Conservation (phyloP, 2,113 vertebrate genomes). For the Sinosuthora webbiana region DNA sequence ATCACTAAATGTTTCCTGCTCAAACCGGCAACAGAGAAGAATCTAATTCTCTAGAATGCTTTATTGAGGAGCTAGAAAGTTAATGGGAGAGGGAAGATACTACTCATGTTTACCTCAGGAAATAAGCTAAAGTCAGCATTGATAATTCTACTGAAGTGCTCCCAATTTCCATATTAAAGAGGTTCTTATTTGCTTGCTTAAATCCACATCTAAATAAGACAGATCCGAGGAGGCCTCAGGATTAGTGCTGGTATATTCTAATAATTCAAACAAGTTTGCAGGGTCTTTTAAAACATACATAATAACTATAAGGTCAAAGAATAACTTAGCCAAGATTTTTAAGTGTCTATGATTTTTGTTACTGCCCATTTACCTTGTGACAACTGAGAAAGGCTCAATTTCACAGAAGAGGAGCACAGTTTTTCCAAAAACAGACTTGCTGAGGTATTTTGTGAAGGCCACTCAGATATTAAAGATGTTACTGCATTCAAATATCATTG, state of each 20-base stretch:
- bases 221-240: neutral
- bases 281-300: neutral
- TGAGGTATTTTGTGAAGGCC: neutral
- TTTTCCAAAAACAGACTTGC: neutral
- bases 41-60: neutral
- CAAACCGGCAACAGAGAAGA: neutral
- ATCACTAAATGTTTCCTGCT: conserved; percentile 13
- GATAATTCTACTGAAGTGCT: neutral
- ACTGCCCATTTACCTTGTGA: neutral
- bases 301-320: neutral
- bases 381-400: neutral
- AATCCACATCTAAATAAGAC: neutral
- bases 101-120: neutral
- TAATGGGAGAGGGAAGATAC: neutral
- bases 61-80: neutral
- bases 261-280: neutral
- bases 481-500: neutral
- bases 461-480: neutral
- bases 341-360: neutral
- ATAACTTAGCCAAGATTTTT: neutral
- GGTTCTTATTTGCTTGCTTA: neutral
- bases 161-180: neutral
- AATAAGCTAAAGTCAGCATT: neutral
- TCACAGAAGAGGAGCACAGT: neutral
- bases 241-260: neutral